These are phyloP conservation scores for Thaumetopoea pityocampa DNA, from an alignment of 1,140 invertebrate species.

Conservation along the genomic window DNA sequence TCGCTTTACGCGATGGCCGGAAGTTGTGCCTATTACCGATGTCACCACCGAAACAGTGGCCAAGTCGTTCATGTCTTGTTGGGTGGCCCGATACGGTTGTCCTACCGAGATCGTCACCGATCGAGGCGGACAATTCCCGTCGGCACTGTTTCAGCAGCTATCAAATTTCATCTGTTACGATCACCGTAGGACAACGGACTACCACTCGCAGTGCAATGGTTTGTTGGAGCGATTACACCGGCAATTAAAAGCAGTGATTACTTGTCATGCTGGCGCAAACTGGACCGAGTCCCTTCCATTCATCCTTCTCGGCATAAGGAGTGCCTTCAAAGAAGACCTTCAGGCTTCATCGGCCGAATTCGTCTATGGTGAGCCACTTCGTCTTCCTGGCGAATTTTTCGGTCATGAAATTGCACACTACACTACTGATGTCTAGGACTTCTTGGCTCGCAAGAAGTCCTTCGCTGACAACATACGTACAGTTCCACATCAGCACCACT, in stretches of 20 bases:
- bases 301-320: conserved; percentile 58
- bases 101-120: conserved; percentile 11
- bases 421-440: conserved; percentile 13
- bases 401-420: background rate
- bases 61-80: background rate
- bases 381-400: conserved; percentile 52
- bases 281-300: conserved; percentile 55
- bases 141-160: background rate
- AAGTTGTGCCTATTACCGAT: background rate
- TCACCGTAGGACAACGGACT: background rate
- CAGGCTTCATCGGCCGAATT: conserved; percentile 38
- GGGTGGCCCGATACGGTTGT: conserved; percentile 5
- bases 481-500: conserved; percentile 14
- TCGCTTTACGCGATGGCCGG: conserved; percentile 3
- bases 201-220: conserved; percentile 17
- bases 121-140: conserved; percentile 19
- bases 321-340: conserved; percentile 43
- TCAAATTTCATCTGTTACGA: background rate
- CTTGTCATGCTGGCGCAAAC: conserved; percentile 25
- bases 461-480: conserved; percentile 18
- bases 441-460: conserved; percentile 5
- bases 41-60: background rate
- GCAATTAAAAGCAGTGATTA: conserved; percentile 28
- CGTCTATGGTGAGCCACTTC: conserved; percentile 27
- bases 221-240: conserved; percentile 47